Conservation (phyloP, 1,140 invertebrate species). For the Lordiphosa clarofinis region DNA sequence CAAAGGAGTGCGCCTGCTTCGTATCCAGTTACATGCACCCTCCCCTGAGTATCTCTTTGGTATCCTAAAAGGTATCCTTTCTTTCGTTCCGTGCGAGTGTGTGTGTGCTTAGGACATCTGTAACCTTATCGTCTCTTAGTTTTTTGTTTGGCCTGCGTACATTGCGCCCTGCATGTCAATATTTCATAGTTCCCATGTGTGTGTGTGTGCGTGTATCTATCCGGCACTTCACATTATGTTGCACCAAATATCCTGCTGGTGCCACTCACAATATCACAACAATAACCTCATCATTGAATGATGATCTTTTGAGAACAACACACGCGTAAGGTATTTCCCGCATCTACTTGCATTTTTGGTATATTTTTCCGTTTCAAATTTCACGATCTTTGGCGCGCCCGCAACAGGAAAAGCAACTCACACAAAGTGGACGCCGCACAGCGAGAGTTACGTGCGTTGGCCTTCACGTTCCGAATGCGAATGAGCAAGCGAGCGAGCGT, state of each 20-base stretch:
- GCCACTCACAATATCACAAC: slow-evolving; percentile 29
- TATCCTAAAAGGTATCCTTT: slow-evolving; percentile 30
- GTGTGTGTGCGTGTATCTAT: slow-evolving; percentile 24
- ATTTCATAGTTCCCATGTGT: slow-evolving; percentile 47
- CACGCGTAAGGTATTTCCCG: slow-evolving; percentile 29
- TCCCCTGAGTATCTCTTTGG: slow-evolving; percentile 7
- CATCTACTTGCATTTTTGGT: background rate
- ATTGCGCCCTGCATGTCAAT: slow-evolving; percentile 47
- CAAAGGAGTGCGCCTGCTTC: slow-evolving; percentile 53
- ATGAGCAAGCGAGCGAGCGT: background rate
- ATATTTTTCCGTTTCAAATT: background rate
- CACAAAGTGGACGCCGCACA: background rate
- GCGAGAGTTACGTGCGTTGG: background rate
- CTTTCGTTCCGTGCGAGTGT: slow-evolving; percentile 7
- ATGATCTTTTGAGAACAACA: slow-evolving; percentile 26
- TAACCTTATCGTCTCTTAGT: slow-evolving; percentile 66
- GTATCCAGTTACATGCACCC: slow-evolving; percentile 58
- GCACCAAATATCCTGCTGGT: slow-evolving; percentile 48
- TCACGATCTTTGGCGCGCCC: slow-evolving; percentile 10
- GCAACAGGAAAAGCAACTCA: slow-evolving; percentile 2
- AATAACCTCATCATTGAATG: slow-evolving; percentile 21
- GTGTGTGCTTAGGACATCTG: slow-evolving; percentile 68
- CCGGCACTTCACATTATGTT: slow-evolving; percentile 50
- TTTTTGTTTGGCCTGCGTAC: slow-evolving; percentile 53
- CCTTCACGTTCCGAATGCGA: background rate